Percentiles rank a stretch among this genome's conserved stretches.
Conservation (phyloP, 2,113 vertebrate genomes). For the Emydocephalus ijimae region DNA sequence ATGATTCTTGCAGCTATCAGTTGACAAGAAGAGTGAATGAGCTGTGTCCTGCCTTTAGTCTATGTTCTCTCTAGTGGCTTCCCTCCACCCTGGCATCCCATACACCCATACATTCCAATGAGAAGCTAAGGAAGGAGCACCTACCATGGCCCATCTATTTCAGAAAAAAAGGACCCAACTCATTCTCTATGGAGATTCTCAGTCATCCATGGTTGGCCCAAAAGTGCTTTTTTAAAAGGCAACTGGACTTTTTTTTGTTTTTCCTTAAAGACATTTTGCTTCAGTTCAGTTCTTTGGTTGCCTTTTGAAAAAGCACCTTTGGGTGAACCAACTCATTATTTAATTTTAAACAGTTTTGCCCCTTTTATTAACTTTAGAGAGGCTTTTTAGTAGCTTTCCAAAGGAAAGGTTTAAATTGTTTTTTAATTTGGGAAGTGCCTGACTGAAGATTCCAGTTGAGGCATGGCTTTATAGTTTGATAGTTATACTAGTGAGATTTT, state of each 20-base stretch:
- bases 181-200: background rate
- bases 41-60: background rate
- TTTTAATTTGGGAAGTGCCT: background rate
- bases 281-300: too few species aligned
- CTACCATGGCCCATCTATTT: background rate
- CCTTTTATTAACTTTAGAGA: background rate
- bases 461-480: background rate
- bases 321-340: too few species aligned
- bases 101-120: background rate
- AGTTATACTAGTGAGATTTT: background rate
- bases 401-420: background rate
- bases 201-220: too few species aligned
- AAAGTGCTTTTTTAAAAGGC: too few species aligned
- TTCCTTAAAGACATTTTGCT: too few species aligned
- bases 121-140: background rate
- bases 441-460: background rate
- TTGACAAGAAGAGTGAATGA: background rate
- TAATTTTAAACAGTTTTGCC: background rate
- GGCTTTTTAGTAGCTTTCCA: background rate
- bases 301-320: too few species aligned
- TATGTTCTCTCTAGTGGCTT: background rate
- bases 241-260: too few species aligned
- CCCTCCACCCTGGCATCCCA: background rate
- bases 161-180: background rate
- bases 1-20: background rate